Base-by-base conservation (phyloP, 1,140 invertebrate species). In the Nasonia giraulti region DNA sequence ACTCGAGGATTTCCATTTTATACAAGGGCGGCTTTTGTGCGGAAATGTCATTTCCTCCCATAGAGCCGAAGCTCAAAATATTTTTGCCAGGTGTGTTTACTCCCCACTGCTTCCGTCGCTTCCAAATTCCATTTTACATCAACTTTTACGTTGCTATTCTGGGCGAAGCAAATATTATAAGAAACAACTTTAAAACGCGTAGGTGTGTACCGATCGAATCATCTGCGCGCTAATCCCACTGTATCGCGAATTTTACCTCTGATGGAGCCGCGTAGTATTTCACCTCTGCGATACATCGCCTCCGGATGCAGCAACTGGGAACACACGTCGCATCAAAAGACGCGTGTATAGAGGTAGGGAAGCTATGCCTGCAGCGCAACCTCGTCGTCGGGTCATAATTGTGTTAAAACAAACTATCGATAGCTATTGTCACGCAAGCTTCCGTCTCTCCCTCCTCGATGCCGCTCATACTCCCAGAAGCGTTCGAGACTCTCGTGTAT, bases 371-470 rank as follows among this genome's bases (percentile, higher is more conserved):
- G 47, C 55, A 62, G 20, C 55, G 6, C 20, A 17, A 7, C 4
- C 55, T 62, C 20, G 55, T 20, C 20, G 55, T 71, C 27, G 40
- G n/a, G 31, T 27, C 37, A 62, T 78, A 83, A 78, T 78, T 68
- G n/a, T 8, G 40, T 83, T 78, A 78, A 78, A 83, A 71, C 17
- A 47, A n/a, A 44, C 14, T 83, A 77, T 83, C 55, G 81, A 76
- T 66, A 82, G 44, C 31, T n/a, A 68, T 82, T 82, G 50, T 82
- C 81, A 20, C 37, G 40, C 12, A 23, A 37, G 55, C 37, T 44
- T 80, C 66, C 68, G 0, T 37, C 33, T 47, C 37, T 44, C 33
- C 4, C 20, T 74, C 40, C 7, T 44, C 40, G 5, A 10, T 27
- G 10, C 7, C 40, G 40, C 40, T 44, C 33, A 37, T 44, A 66